Conservation (phyloP, 2,113 vertebrate species). For the Corydoras maculifer region DNA sequence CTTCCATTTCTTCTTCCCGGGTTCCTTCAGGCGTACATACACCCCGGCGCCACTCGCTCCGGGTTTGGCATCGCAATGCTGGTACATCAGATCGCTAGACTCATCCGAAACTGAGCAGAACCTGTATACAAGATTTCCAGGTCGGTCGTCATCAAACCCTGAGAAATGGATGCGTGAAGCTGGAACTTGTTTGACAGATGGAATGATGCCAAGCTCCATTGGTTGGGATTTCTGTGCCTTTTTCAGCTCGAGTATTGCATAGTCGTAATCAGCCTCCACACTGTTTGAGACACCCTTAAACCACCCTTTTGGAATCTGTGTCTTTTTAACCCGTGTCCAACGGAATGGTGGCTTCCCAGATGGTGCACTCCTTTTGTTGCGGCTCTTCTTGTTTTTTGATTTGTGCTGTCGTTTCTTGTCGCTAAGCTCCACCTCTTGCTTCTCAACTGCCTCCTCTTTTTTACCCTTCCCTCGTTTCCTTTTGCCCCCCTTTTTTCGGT, state of each 20-base stretch:
- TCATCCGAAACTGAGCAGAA: constrained; percentile 92
- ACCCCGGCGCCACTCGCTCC: constrained; percentile 91
- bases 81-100: constrained; percentile 85
- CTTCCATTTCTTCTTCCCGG: constrained; percentile 82
- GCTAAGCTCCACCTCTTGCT: constrained; percentile 44
- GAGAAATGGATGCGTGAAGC: constrained; percentile 93
- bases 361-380: constrained; percentile 53
- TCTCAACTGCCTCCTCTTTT: constrained; percentile 49
- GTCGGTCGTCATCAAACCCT: constrained; percentile 85
- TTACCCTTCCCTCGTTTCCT: constrained; percentile 40
- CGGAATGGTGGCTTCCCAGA: constrained; percentile 75
- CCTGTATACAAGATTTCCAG: constrained; percentile 84
- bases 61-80: constrained; percentile 86
- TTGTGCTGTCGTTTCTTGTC: constrained; percentile 50
- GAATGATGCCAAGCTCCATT: constrained; percentile 88
- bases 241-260: constrained; percentile 87
- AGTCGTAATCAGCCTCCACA: constrained; percentile 84
- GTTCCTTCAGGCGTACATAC: constrained; percentile 89
- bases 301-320: constrained; percentile 91
- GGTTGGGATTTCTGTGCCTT: constrained; percentile 77
- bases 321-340: constrained; percentile 90
- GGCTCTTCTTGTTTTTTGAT: constrained; percentile 56
- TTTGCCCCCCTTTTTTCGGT: constrained; percentile 57
- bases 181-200: constrained; percentile 77
- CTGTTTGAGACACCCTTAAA: constrained; percentile 68